Evolutionary conservation across 92 coral and sea anemone species (phyloP), one percentile per base, ranked within the genome.

Genomic region (Chrysogorgia sp.): DNA sequence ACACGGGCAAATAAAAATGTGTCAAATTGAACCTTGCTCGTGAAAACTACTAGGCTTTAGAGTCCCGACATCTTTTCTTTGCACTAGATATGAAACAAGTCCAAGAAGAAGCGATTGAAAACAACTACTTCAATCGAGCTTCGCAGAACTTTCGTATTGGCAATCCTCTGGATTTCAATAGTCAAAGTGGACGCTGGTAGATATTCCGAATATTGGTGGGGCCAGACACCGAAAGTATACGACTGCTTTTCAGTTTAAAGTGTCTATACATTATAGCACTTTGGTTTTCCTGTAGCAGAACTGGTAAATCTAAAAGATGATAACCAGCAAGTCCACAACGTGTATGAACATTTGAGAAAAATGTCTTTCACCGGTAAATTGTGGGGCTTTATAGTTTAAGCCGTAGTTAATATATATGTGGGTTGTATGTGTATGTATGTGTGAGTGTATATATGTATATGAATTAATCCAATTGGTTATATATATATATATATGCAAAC

Each of bases 111-210:
- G 41, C 40, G 0, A 49, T 47, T 7, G 3, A 58, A 48, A 23
- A 69, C 10, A 10, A 34, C 0, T 20, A 26, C 48, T 15, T 6
- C 13, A 0, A 48, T 35, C 29, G 41, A 28, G 60, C 59, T 14
- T 12, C 53, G 2, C 60, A 69, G 48, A 69, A 17, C 28, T 69
- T 25, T 21, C 59, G 37, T 24, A 40, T 69, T 5, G 29, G 40
- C 20, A 69, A 69, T 37, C 76, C 76, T 13, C 40, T 69, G 26
- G 60, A 69, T 0, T 25, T 69, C 40, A 22, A 31, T 26, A 9
- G 59, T 31, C 58, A 41, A 1, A 69, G 76, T n/a, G 76, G 76
- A 45, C 76, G 76, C 0, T 69, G 50, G 50, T 69, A 69, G 34
- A 24, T 69, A 40, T 6, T 67, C 25, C 50, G 24, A 62, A 1